phyloP scores from a whole-genome alignment of 2,888 invertebrate species.

The Criorhina ranunculi region DNA sequence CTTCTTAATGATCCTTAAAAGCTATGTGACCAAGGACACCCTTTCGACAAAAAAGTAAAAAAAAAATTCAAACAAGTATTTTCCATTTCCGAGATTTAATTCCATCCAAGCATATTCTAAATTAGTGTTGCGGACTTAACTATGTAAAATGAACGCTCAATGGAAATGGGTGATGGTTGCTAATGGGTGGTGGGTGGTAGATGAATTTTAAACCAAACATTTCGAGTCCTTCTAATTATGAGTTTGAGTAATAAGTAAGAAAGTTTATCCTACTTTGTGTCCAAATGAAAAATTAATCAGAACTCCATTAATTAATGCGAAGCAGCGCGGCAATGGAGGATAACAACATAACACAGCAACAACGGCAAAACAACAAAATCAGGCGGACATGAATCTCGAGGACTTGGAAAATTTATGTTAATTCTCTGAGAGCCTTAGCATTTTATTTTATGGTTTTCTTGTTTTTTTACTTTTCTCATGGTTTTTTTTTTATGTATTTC shows the following conservation, averaged over 20 bases:
- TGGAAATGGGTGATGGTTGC: background rate
- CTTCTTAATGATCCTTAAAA: constrained; percentile 24
- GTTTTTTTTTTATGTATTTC: constrained; percentile 22
- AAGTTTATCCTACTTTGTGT: constrained; percentile 59
- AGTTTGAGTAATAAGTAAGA: constrained; percentile 49
- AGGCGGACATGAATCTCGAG: constrained; percentile 42
- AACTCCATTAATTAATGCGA: constrained; percentile 66
- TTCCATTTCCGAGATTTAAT: constrained; percentile 32
- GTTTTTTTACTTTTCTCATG: constrained; percentile 25
- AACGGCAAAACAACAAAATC: constrained; percentile 52
- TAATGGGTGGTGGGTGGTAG: background rate
- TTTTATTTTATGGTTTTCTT: constrained; percentile 53
- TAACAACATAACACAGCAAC: background rate
- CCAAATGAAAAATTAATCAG: constrained; percentile 68
- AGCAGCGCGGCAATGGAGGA: constrained; percentile 3
- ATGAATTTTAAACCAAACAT: constrained; percentile 7
- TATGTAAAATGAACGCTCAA: background rate
- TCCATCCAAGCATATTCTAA: constrained; percentile 17
- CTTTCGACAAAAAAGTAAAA: constrained; percentile 1
- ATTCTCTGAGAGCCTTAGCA: constrained; percentile 59
- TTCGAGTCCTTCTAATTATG: constrained; percentile 44
- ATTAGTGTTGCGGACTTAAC: constrained; percentile 33
- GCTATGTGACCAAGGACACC: constrained; percentile 7
- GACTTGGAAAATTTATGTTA: constrained; percentile 65
- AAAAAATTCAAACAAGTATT: constrained; percentile 33